phyloP scores from a whole-genome alignment of 2,888 invertebrate species.

The Drosophila atroscutellata region DNA sequence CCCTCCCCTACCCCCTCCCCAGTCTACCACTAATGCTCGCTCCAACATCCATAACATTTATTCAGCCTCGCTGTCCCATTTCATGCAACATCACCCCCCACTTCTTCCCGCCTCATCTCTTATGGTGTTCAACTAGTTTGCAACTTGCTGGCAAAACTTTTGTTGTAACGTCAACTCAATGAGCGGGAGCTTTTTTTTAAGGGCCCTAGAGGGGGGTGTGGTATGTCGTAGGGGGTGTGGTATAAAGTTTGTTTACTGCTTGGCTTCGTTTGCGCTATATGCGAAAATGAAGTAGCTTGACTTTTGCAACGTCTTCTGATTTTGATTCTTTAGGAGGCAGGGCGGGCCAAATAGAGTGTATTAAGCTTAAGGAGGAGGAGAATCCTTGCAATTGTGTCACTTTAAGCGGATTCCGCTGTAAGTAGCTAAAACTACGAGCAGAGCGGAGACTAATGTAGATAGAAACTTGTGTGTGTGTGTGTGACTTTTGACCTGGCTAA shows the following conservation, averaged over 20 bases:
- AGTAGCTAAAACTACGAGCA: constrained; percentile 43
- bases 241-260: constrained; percentile 64
- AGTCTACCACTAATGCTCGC: constrained; percentile 1
- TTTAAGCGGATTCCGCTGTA: constrained; percentile 60
- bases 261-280: constrained; percentile 43
- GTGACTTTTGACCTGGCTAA: constrained; percentile 1
- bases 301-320: constrained; percentile 56
- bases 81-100: constrained; percentile 3
- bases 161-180: constrained; percentile 71
- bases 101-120: constrained; percentile 1
- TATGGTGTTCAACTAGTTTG: constrained; percentile 49
- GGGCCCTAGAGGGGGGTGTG: neutral
- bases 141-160: constrained; percentile 57
- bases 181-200: constrained; percentile 52
- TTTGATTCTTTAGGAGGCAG: constrained; percentile 40
- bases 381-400: constrained; percentile 46
- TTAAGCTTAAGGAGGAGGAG: constrained; percentile 37
- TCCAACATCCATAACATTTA: constrained; percentile 46
- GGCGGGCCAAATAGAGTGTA: constrained; percentile 48
- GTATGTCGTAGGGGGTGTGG: neutral
- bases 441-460: neutral
- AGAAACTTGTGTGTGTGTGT: neutral
- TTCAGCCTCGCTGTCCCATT: constrained; percentile 23
- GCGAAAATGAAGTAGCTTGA: constrained; percentile 70
- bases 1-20: neutral